Evolutionary conservation across 2,113 vertebrate genomes (phyloP).

Genomic region (Phylloscopus trochilus): DNA sequence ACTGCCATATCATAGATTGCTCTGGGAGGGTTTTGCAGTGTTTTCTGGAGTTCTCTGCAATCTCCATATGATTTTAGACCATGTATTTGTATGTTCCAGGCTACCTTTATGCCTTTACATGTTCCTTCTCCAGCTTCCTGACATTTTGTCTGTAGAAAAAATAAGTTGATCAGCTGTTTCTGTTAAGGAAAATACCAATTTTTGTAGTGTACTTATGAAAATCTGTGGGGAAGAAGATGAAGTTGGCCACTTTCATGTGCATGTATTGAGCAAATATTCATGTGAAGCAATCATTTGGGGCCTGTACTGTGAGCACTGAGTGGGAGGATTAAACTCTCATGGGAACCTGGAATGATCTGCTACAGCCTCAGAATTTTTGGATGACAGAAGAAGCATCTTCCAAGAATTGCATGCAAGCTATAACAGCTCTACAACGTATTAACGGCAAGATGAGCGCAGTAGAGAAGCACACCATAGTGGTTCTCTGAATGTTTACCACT

Average conservation of each 20-base stretch:
- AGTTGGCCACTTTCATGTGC: not conserved
- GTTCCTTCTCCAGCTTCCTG: not conserved
- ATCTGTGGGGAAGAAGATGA: not conserved
- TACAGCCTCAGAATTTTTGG: not conserved
- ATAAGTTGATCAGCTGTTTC: not conserved
- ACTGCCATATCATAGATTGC: accelerated
- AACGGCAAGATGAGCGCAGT: not conserved
- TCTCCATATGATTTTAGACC: not conserved
- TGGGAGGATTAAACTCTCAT: conserved; percentile 1
- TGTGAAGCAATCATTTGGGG: not conserved
- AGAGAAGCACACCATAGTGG: not conserved
- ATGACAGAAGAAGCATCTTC: not conserved
- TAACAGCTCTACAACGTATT: not conserved
- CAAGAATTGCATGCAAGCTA: not conserved
- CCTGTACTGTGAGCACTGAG: not conserved
- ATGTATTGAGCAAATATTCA: not conserved
- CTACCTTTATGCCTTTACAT: not conserved
- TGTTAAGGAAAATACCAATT: not conserved
- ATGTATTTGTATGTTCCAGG: not conserved
- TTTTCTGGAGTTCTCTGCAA: not conserved
- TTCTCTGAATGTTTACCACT: not conserved
- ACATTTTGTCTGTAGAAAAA: not conserved
- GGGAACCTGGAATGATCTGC: not conserved
- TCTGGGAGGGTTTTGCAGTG: not conserved
- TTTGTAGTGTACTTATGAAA: not conserved